Base-by-base conservation (phyloP, 2,113 vertebrate species). In the Plectropomus leopardus region DNA sequence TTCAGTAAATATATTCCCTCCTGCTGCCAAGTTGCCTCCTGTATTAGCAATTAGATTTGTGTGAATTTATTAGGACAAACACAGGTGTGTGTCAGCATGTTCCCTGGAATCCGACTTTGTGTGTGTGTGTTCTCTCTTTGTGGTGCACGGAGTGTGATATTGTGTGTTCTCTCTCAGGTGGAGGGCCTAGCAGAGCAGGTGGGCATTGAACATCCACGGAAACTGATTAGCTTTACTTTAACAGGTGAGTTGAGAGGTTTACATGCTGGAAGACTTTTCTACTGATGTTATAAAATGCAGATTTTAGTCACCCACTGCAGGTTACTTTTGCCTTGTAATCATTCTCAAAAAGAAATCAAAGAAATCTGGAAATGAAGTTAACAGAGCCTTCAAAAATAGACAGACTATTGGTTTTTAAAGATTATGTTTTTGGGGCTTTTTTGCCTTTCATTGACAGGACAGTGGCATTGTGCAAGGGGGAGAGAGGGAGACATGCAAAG, bases 221-320 rank as follows among this genome's bases (percentile, higher is more conserved):
- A 98, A 90, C 95, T 99, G 34, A 95, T 98, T 91, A 99, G 97
- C 94, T 99, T 99, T 77, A 98, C 97, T 0, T 82, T 99, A 24
- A 98, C 97, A 89, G 98, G 98, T 99, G 94, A 94, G 93, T 57
- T 45, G 61, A 77, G 2, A 0, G 17, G 48, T 64, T 30, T 4
- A 30, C 14, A 19, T n/a, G 7, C 17, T 13, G 26, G 17, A 45
- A 7, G n/a, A 32, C 1, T 17, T 45, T 47, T 34, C 36, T 8
- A 24, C 26, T 30, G 8, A 4, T 45, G 1, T n/a, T 32, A 8
- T 24, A 36, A 40, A 53, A 28, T 44, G 16, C 13, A 13, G n/a
- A 13, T 42, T 64, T 26, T 3, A 4, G n/a, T 65, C 8, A n/a
- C 17, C 17, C 17, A 8, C 11, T 45, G 50, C 32, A 24, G 34